Conservation (phyloP, 2,113 vertebrate species). For the Solea solea region DNA sequence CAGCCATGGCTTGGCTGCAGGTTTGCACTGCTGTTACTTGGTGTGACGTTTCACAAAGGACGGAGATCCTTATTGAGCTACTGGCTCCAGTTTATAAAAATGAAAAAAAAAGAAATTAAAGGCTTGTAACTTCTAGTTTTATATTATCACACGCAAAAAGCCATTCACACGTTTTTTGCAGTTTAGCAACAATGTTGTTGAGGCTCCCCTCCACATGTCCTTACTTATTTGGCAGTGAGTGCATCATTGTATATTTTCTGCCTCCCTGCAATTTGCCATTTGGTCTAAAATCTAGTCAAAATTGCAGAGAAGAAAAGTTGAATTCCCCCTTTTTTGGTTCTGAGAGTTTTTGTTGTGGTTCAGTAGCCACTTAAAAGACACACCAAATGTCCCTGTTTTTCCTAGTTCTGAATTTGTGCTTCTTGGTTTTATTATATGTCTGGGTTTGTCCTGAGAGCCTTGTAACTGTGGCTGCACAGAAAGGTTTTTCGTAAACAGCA, state of each 20-base stretch:
- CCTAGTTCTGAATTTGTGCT: background rate
- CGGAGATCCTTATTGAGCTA: background rate
- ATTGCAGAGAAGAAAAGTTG: background rate
- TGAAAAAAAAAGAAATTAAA: background rate
- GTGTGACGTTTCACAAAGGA: background rate
- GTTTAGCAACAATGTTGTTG: constrained; percentile 1
- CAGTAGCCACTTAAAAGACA: constrained; percentile 28
- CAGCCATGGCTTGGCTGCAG: background rate
- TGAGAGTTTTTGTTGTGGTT: constrained; percentile 30
- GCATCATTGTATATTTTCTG: constrained; percentile 15
- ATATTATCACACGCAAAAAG: background rate
- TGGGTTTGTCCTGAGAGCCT: background rate
- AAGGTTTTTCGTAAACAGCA: too few species aligned
- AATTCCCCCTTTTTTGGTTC: background rate
- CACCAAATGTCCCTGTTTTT: constrained; percentile 4
- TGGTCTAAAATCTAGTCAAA: constrained; percentile 8
- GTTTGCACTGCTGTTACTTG: constrained; percentile 9
- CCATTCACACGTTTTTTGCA: background rate
- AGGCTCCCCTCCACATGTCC: background rate
- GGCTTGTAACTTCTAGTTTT: constrained; percentile 3
- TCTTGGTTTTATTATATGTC: background rate
- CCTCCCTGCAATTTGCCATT: constrained; percentile 17
- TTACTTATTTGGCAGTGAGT: constrained; percentile 5
- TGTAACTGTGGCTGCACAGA: too few species aligned
- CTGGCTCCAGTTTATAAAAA: constrained; percentile 6